phyloP scores from a whole-genome alignment of 2,888 invertebrate genomes.

The Papilio demoleus region DNA sequence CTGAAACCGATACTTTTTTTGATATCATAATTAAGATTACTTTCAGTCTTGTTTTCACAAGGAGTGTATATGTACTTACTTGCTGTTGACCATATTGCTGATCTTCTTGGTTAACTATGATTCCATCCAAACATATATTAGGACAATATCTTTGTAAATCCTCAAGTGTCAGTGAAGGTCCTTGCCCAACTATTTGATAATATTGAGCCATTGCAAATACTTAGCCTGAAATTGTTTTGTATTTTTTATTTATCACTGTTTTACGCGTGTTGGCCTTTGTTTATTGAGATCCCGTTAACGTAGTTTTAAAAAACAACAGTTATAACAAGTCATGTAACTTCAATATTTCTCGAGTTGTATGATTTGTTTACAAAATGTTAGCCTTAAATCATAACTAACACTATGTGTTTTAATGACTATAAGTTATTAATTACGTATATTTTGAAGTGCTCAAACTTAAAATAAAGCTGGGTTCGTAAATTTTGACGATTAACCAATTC shows the following conservation, averaged over 20 bases:
- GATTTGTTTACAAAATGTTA: slow-evolving; percentile 55
- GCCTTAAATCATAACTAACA: slow-evolving; percentile 39
- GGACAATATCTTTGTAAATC: slow-evolving; percentile 86
- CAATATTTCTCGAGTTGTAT: slow-evolving; percentile 37
- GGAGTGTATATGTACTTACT: slow-evolving; percentile 53
- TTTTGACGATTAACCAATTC: slow-evolving; percentile 51
- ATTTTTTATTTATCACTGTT: background rate
- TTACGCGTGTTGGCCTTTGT: background rate
- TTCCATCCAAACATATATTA: slow-evolving; percentile 82
- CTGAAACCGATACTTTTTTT: background rate
- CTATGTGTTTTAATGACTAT: slow-evolving; percentile 40
- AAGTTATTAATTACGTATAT: slow-evolving; percentile 14
- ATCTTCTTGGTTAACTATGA: slow-evolving; percentile 79
- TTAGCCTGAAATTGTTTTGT: slow-evolving; percentile 61
- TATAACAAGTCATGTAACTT: slow-evolving; percentile 29
- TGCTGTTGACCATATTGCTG: slow-evolving; percentile 79
- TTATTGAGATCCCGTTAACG: background rate
- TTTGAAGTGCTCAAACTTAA: slow-evolving; percentile 26
- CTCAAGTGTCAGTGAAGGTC: slow-evolving; percentile 81
- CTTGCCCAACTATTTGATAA: slow-evolving; percentile 86
- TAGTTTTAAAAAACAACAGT: slow-evolving; percentile 39
- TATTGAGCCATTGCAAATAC: slow-evolving; percentile 86
- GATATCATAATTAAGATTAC: background rate
- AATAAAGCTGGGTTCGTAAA: slow-evolving; percentile 39
- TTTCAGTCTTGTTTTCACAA: background rate